Evolutionary conservation across 2,113 vertebrate genomes (phyloP), one percentile per base, ranked within the genome.

Genomic region (Atlantisia rogersi): DNA sequence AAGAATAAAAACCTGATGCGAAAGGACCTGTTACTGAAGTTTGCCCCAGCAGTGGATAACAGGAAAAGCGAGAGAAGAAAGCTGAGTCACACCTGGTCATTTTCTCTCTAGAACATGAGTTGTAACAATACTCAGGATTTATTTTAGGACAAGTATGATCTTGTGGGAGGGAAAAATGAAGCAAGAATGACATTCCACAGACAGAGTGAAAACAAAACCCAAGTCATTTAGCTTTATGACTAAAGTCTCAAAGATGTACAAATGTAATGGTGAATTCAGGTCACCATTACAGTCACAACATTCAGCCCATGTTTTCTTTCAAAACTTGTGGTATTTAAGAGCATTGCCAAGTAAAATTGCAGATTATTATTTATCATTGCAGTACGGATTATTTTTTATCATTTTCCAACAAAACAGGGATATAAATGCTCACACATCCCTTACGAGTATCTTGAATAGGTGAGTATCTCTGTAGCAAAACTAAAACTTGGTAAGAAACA

Each of bases 281-380:
- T 93, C 94, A 96, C 60, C 76, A 48, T 52, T 73, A 86, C 48
- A 96, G 83, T 83, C 88, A 91, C 62, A 86, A 96, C 88, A 91
- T 86, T 93, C 80, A 94, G 73, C 74, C 22, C 17, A 19, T 95
- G 92, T 96, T 95, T 96, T 94, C 86, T 86, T 93, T 94, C 76
- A 90, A 94, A 97, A 96, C 73, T 75, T 90, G 69, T 62, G 62
- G 64, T 73, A 86, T 88, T 92, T 81, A 76, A 88, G 28, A 65
- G 70, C 37, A 59, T 1, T 62, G 95, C 73, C 88, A 97, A 96
- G 60, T 82, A 94, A 95, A 96, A 94, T 53, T 5, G 65, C 32
- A 39, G 48, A 82, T 59, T 75, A 83, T 67, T 95, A 90, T 90
- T 86, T 88, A 95, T 81, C 65, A 93, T 58, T 32, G 81, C 65